phyloP scores from a whole-genome alignment of 2,113 vertebrate genomes.

The Uropsilus gracilis region DNA sequence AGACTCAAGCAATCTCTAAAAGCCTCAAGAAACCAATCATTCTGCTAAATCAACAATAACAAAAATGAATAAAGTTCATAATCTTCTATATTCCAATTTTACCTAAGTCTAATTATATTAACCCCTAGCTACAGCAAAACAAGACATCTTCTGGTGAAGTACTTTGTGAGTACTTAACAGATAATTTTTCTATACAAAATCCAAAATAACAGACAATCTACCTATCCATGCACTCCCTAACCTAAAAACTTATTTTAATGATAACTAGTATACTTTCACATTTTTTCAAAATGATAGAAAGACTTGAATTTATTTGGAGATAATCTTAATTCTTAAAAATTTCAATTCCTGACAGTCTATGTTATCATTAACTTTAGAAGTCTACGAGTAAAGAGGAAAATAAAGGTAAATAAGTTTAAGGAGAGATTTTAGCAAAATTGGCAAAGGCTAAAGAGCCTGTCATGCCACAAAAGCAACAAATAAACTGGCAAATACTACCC shows the following conservation, averaged over 20 bases:
- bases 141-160: background rate
- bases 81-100: conserved; percentile 1
- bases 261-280: background rate
- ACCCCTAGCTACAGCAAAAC: background rate
- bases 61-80: background rate
- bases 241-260: conserved; percentile 13
- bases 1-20: background rate
- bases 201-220: background rate
- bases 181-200: background rate
- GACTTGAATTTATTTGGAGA: background rate
- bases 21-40: background rate
- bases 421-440: background rate
- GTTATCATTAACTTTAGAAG: conserved; percentile 7
- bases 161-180: background rate
- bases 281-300: background rate
- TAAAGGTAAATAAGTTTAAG: background rate
- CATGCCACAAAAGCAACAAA: background rate
- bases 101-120: conserved; percentile 7
- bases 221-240: background rate
- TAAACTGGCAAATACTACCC: background rate
- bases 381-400: conserved; percentile 21
- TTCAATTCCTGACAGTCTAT: background rate
- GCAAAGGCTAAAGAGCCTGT: background rate
- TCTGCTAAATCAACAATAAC: background rate
- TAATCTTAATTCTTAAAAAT: background rate